These are phyloP conservation scores for Drosophila colorata DNA, from an alignment of 2,888 invertebrate genomes.

Conservation along the genomic window DNA sequence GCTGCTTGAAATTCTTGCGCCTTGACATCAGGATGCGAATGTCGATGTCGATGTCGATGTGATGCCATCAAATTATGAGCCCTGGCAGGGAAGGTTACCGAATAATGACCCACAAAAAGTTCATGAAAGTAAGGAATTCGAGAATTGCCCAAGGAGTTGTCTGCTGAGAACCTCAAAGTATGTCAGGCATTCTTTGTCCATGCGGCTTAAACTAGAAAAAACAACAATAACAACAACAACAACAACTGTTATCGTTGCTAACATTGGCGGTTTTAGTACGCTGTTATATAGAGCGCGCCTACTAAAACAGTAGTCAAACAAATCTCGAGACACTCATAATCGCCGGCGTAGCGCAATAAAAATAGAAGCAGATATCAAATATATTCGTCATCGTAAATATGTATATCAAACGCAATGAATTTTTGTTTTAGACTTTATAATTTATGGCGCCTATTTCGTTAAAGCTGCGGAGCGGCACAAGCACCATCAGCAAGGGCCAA, in stretches of 20 bases:
- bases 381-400: conserved; percentile 41
- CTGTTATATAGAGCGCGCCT: conserved; percentile 6
- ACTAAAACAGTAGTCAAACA: conserved; percentile 26
- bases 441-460: conserved; percentile 65
- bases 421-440: conserved; percentile 70
- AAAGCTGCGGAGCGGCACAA: conserved; percentile 44
- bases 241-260: conserved; percentile 13
- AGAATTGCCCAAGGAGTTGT: conserved; percentile 24
- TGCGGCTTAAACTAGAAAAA: conserved; percentile 9
- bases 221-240: conserved; percentile 1
- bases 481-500: conserved; percentile 27
- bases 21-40: conserved; percentile 55
- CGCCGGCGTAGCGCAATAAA: conserved; percentile 44
- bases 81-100: conserved; percentile 40
- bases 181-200: conserved; percentile 43
- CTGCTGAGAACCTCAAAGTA: conserved; percentile 45
- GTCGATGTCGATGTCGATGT: conserved; percentile 28
- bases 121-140: conserved; percentile 59
- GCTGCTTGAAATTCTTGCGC: conserved; percentile 63
- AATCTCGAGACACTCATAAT: conserved; percentile 51
- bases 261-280: conserved; percentile 3
- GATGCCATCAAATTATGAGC: conserved; percentile 67
- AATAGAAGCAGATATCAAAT: conserved; percentile 43
- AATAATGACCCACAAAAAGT: conserved; percentile 59
- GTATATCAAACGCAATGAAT: conserved; percentile 72